Percentiles rank a stretch among this genome's conserved stretches.
Evolutionary conservation across 2,113 vertebrate genomes (phyloP).

Genomic region (Anarrhichthys ocellatus): DNA sequence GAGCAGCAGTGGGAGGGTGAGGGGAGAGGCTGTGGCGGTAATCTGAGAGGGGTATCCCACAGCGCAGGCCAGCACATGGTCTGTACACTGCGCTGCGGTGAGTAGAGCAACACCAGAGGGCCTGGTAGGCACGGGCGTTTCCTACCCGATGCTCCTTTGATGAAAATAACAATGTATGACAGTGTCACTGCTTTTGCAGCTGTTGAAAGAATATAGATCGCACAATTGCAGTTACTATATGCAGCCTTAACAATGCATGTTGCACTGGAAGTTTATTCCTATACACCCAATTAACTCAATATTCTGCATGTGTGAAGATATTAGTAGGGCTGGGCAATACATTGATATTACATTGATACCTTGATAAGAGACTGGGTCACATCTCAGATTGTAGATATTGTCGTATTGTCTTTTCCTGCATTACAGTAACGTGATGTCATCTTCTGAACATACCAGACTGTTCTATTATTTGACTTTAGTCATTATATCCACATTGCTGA

Average conservation of each 20-base stretch:
- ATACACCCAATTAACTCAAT: not conserved
- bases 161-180: not conserved
- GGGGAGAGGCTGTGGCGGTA: constrained; percentile 51
- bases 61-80: constrained; percentile 63
- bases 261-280: not conserved
- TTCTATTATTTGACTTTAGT: not conserved
- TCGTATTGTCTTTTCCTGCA: too few species aligned
- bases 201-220: not conserved
- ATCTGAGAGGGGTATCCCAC: constrained; percentile 77
- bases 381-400: too few species aligned
- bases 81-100: constrained; percentile 37
- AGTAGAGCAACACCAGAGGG: not conserved
- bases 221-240: not conserved
- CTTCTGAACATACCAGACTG: too few species aligned
- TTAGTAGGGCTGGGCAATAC: not conserved
- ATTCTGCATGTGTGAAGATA: too few species aligned
- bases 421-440: too few species aligned
- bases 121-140: not conserved
- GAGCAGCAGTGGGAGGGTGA: constrained; percentile 12
- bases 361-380: too few species aligned
- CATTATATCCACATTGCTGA: not conserved
- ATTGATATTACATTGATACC: not conserved
- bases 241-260: not conserved
- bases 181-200: not conserved
- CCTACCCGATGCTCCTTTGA: not conserved